Evolutionary conservation across 2,888 invertebrate genomes (phyloP).

Genomic region (Eupithecia pulchellata): DNA sequence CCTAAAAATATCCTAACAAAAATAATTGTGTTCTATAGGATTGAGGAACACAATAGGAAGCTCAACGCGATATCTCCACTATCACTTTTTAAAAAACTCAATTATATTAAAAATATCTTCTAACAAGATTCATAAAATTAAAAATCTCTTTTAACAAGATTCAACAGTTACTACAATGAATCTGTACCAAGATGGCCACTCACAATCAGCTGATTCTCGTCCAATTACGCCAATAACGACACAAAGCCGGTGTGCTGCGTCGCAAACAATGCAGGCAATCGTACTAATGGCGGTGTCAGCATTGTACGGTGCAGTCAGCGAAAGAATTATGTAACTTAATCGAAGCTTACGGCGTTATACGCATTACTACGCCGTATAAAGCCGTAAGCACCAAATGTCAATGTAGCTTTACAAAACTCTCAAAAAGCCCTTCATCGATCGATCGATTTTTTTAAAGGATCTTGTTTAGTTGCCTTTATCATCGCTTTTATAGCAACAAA

Average conservation of each 20-base stretch:
- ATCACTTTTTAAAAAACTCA: not conserved
- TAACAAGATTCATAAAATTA: not conserved
- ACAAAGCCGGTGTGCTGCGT: constrained; percentile 39
- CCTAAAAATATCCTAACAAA: too few relatives aligned
- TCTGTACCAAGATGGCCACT: not conserved
- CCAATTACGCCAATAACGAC: constrained; percentile 18
- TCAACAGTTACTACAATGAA: not conserved
- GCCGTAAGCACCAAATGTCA: too few relatives aligned
- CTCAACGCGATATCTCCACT: not conserved
- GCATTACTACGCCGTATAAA: too few relatives aligned
- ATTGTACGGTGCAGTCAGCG: not conserved
- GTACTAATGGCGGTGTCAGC: constrained; percentile 56
- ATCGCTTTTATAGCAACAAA: too few relatives aligned
- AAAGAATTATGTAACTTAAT: not conserved
- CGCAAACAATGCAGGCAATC: constrained; percentile 64
- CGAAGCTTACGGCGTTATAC: not conserved
- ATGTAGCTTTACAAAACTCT: too few relatives aligned
- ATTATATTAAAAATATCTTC: not conserved
- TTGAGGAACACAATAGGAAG: not conserved
- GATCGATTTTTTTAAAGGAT: too few relatives aligned
- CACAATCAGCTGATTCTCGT: constrained; percentile 9
- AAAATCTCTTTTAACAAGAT: not conserved
- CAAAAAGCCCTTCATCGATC: too few relatives aligned
- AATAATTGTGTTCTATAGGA: not conserved
- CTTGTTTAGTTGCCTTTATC: too few relatives aligned